These are phyloP conservation scores for Podarcis siculus DNA, from an alignment of 2,797 vertebrate genomes.

Conservation along the genomic window DNA sequence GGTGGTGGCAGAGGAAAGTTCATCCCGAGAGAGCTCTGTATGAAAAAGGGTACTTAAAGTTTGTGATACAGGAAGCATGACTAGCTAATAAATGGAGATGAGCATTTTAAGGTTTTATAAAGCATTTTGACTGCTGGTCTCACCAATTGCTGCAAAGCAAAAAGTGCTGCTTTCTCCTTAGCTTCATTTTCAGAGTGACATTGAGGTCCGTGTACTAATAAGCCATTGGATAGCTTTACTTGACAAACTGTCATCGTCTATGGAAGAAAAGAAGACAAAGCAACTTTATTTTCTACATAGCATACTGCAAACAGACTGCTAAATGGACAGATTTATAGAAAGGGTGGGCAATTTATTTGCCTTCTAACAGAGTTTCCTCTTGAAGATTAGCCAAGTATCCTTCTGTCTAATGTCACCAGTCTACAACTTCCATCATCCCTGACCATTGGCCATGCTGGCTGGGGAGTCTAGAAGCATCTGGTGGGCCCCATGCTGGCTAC, in stretches of 20 bases:
- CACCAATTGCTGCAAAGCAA: constrained; percentile 94
- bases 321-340: constrained; percentile 24
- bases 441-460: too few species aligned
- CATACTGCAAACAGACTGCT: background rate
- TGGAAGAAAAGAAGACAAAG: constrained; percentile 44
- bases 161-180: constrained; percentile 93
- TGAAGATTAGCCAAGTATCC: background rate
- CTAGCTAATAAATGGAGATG: background rate
- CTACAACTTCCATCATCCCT: too few species aligned
- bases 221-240: constrained; percentile 92
- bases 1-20: constrained; percentile 86
- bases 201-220: constrained; percentile 91
- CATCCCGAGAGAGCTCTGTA: constrained; percentile 87
- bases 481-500: background rate
- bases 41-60: constrained; percentile 38
- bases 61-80: constrained; percentile 37
- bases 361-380: background rate
- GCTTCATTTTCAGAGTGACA: constrained; percentile 93
- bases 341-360: background rate
- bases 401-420: too few species aligned
- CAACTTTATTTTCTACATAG: background rate
- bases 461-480: too few species aligned
- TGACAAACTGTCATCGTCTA: constrained; percentile 91
- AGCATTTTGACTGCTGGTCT: constrained; percentile 48
- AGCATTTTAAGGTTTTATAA: background rate